These are phyloP conservation scores for Alethe diademata DNA, from an alignment of 2,113 vertebrate genomes.

Conservation along the genomic window DNA sequence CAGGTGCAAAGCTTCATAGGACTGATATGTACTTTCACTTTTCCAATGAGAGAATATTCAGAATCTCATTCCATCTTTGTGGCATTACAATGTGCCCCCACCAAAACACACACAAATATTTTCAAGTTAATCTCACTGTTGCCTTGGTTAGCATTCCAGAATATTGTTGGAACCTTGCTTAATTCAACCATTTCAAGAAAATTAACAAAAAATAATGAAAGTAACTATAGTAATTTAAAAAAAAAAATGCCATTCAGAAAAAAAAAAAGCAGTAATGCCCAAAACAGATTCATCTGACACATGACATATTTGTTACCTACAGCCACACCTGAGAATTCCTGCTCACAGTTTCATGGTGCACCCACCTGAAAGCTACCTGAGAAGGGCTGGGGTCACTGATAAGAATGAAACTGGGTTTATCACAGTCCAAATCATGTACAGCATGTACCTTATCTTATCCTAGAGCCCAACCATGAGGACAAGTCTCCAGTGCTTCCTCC, in stretches of 20 bases:
- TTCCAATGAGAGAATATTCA: neutral
- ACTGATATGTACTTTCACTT: neutral
- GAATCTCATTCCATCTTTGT: neutral
- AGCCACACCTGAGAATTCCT: neutral
- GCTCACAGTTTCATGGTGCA: neutral
- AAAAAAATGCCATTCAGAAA: neutral
- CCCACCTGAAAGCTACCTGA: neutral
- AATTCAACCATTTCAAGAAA: neutral
- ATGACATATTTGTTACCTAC: neutral
- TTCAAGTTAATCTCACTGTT: neutral
- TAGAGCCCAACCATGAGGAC: neutral
- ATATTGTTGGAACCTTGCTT: neutral
- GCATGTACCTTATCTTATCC: neutral
- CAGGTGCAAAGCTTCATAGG: neutral
- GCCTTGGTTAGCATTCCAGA: neutral
- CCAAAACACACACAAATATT: rapidly evolving
- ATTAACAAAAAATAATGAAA: neutral
- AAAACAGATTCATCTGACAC: neutral
- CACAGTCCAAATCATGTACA: neutral
- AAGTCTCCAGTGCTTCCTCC: neutral
- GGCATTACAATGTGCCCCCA: neutral
- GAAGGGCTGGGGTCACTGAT: neutral
- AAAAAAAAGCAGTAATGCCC: neutral
- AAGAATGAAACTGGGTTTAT: neutral
- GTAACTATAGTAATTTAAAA: neutral